Base-by-base conservation (phyloP, 2,888 invertebrate species). In the Mayetiola destructor region DNA sequence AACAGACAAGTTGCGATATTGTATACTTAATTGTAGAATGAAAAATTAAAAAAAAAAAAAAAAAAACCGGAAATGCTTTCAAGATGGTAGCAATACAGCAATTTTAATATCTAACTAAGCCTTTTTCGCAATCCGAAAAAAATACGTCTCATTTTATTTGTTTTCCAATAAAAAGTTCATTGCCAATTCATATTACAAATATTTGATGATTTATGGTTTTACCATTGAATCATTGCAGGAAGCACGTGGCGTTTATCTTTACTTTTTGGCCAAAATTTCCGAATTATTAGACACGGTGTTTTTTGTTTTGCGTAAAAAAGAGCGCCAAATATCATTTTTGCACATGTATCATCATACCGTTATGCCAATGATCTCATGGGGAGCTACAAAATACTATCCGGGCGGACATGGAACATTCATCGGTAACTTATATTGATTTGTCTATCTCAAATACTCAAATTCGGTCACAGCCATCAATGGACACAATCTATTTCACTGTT, bases 291-390 rank as follows among this genome's bases (percentile, higher is more conserved):
- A 94, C 67, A 93, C 93, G 1, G 82, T 93, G 21, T 94, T 94
- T 77, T 95, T 95, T 73, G 88, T 94, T 18, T 76, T 94, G 64
- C 79, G 94, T 56, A 95, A 95, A 75, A 94, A 93, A 66, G 82
- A 88, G 62, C 80, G 81, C 8, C 94, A 95, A 73, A 83, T 94
- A 56, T 86, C 89, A 1, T 88, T 90, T 69, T 80, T 95, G 57
- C 94, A 95, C 67, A 79, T 94, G 64, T 92, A 93, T 67, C 95
- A 95, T 69, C 94, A 95, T 68, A 88, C 91, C 0, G 87, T 91
- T 48, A 95, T 95, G 94, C 92, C 93, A 1, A 80, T 91, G 78
- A 84, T 88, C 64, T 88, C 89, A 56, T 95, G 94, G 94, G 90
- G 89, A 52, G 87, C 86, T 14, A 87, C 90, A 14, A 91, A 91